These are phyloP conservation scores for Aleadryas rufinucha DNA, from an alignment of 2,113 vertebrate genomes.

Conservation along the genomic window DNA sequence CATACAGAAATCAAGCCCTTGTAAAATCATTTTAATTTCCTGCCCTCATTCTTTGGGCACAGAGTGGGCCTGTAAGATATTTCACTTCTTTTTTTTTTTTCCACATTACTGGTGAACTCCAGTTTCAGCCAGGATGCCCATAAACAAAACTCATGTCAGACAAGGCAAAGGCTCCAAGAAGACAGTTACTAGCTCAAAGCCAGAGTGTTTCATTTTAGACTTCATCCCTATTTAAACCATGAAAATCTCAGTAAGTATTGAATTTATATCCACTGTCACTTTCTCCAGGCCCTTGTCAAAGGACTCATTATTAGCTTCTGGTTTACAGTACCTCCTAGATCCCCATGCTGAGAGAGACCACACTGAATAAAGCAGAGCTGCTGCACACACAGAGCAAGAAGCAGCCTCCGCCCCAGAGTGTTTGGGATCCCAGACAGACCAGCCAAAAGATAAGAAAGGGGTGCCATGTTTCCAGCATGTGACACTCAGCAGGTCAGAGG, in stretches of 20 bases:
- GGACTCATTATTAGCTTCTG: constrained; percentile 1
- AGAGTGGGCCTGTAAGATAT: not conserved
- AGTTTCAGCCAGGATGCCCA: not conserved
- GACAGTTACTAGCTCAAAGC: constrained; percentile 47
- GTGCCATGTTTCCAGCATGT: not conserved
- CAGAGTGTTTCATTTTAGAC: constrained; percentile 57
- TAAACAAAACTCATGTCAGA: constrained; percentile 36
- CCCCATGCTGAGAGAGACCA: not conserved
- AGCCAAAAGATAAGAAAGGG: not conserved
- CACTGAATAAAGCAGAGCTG: not conserved
- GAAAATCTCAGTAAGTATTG: constrained; percentile 26
- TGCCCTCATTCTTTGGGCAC: not conserved
- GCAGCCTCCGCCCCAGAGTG: not conserved
- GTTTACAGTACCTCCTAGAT: not conserved
- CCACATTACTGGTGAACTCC: constrained; percentile 24
- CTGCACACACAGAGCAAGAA: not conserved
- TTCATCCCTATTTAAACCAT: constrained; percentile 51
- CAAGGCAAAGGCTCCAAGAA: constrained; percentile 27
- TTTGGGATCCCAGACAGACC: not conserved
- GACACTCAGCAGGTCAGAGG: not conserved
- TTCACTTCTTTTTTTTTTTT: not conserved
- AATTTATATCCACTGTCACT: constrained; percentile 52
- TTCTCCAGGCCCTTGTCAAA: constrained; percentile 21
- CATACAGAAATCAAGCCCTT: constrained; percentile 26
- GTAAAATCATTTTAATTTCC: constrained; percentile 62